These are phyloP conservation scores for Cybosia mesomella DNA, from an alignment of 2,888 invertebrate species.

Conservation along the genomic window DNA sequence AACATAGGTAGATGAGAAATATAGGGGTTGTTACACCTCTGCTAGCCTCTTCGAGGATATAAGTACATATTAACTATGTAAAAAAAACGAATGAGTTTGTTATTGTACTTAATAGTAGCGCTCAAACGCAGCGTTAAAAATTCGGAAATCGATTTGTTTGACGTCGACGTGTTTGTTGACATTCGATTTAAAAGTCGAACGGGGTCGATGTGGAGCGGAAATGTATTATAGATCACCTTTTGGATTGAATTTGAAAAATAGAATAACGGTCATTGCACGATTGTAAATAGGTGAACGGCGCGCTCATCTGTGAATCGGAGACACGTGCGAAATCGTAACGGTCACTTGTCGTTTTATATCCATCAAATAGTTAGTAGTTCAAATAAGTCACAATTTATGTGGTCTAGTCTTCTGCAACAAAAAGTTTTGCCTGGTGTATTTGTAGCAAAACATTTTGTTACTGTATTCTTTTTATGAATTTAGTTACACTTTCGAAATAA, in stretches of 20 bases:
- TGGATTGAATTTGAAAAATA: slow-evolving; percentile 67
- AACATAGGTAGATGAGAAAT: neutral
- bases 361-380: slow-evolving; percentile 15
- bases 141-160: slow-evolving; percentile 75
- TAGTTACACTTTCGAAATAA: neutral
- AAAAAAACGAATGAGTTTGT: slow-evolving; percentile 49
- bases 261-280: slow-evolving; percentile 60
- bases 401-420: slow-evolving; percentile 29
- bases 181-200: slow-evolving; percentile 68
- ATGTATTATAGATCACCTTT: slow-evolving; percentile 66
- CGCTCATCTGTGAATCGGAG: slow-evolving; percentile 60
- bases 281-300: slow-evolving; percentile 63
- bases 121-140: slow-evolving; percentile 65
- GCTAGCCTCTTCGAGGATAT: neutral
- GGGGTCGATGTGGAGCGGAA: slow-evolving; percentile 64
- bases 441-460: neutral
- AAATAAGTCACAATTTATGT: slow-evolving; percentile 36
- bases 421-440: slow-evolving; percentile 1
- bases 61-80: neutral
- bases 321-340: slow-evolving; percentile 67
- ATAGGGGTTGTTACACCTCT: neutral
- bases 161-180: slow-evolving; percentile 77
- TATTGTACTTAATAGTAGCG: slow-evolving; percentile 53
- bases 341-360: slow-evolving; percentile 51
- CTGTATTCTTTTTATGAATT: neutral